These are phyloP conservation scores for Drosophila sulfurigaster DNA, from an alignment of 1,140 invertebrate species.

Conservation along the genomic window DNA sequence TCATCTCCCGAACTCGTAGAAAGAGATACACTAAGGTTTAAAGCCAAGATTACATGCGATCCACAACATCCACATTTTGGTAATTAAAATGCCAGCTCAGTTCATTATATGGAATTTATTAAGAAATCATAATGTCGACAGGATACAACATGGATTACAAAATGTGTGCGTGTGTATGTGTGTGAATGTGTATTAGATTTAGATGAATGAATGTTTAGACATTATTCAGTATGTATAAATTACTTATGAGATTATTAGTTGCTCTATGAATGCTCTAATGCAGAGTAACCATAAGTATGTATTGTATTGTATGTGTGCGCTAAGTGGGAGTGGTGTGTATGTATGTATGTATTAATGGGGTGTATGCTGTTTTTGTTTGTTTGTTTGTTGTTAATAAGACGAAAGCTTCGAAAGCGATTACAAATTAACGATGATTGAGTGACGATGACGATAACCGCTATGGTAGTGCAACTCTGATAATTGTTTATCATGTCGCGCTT, in stretches of 20 bases:
- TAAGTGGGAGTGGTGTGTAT: constrained; percentile 29
- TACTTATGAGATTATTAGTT: constrained; percentile 77
- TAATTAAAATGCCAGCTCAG: neutral
- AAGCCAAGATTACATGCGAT: neutral
- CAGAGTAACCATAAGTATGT: constrained; percentile 51
- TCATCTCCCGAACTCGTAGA: no score
- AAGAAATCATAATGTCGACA: constrained; percentile 76
- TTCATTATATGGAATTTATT: constrained; percentile 69
- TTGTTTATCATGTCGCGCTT: constrained; percentile 58
- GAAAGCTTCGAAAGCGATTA: constrained; percentile 48
- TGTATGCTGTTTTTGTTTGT: neutral
- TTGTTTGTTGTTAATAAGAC: constrained; percentile 47
- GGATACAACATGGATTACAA: constrained; percentile 70
- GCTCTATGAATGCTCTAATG: constrained; percentile 74
- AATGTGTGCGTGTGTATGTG: constrained; percentile 46
- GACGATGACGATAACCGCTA: constrained; percentile 14
- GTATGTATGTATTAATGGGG: constrained; percentile 21
- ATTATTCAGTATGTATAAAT: constrained; percentile 71
- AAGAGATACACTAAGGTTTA: no score
- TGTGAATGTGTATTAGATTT: constrained; percentile 37
- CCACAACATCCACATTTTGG: neutral
- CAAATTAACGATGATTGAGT: constrained; percentile 61
- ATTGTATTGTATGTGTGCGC: constrained; percentile 5
- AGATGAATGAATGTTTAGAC: constrained; percentile 57
- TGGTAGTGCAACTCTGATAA: constrained; percentile 29